Conservation (phyloP, 2,888 invertebrate genomes). For the Carterocephalus palaemon region DNA sequence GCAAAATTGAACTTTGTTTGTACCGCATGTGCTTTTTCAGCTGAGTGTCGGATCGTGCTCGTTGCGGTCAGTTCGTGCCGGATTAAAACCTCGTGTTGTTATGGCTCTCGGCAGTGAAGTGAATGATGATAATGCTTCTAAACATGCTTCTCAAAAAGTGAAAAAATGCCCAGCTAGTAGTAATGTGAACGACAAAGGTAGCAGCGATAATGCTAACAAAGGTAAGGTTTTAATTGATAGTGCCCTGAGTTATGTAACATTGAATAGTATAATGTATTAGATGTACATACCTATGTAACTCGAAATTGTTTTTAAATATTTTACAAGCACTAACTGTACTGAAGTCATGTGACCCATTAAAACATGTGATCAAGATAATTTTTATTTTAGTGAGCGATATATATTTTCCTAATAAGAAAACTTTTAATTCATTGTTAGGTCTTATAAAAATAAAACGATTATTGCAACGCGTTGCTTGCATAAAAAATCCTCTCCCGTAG, state of each 20-base stretch:
- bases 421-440: background rate
- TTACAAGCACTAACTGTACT: slow-evolving; percentile 39
- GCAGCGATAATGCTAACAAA: slow-evolving; percentile 66
- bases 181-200: slow-evolving; percentile 66
- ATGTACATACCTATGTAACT: slow-evolving; percentile 41
- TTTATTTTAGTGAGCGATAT: slow-evolving; percentile 20
- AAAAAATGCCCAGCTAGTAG: slow-evolving; percentile 69
- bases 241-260: slow-evolving; percentile 76
- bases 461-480: no score
- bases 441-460: no score
- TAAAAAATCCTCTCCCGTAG: no score
- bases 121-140: slow-evolving; percentile 74
- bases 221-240: slow-evolving; percentile 66
- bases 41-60: slow-evolving; percentile 73
- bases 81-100: slow-evolving; percentile 78
- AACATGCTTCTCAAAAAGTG: slow-evolving; percentile 72
- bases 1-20: slow-evolving; percentile 72
- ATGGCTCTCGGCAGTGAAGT: slow-evolving; percentile 80
- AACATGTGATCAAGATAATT: slow-evolving; percentile 56
- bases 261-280: slow-evolving; percentile 42
- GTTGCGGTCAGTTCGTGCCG: slow-evolving; percentile 72
- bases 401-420: background rate
- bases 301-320: slow-evolving; percentile 39
- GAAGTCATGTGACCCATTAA: slow-evolving; percentile 62
- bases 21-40: slow-evolving; percentile 77